Evolutionary conservation across 1,140 invertebrate species (phyloP).

Genomic region (Trialeurodes vaporariorum): DNA sequence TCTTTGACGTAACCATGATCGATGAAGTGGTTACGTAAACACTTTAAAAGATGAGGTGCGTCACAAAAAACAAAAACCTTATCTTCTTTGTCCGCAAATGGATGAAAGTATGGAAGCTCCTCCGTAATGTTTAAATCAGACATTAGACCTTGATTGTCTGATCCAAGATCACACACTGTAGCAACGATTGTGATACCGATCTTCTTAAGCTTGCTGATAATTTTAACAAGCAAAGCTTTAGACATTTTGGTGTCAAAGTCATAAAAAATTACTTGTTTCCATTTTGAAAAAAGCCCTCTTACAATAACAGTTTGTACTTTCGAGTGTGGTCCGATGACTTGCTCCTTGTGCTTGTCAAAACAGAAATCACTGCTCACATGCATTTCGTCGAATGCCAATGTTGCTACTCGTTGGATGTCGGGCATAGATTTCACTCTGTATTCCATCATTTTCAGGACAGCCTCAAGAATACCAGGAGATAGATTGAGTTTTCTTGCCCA

Average conservation of each 20-base stretch:
- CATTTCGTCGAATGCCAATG: constrained; percentile 6
- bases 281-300: background rate
- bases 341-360: constrained; percentile 7
- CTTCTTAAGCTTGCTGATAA: background rate
- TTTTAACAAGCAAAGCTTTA: background rate
- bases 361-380: background rate
- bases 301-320: background rate
- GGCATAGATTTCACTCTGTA: no score
- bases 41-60: background rate
- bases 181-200: background rate
- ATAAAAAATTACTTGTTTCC: background rate
- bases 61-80: background rate
- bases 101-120: background rate
- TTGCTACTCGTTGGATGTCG: no score
- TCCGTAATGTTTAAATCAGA: background rate
- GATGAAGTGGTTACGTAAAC: background rate
- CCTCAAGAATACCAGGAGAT: no score
- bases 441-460: no score
- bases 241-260: background rate
- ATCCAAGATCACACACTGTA: background rate
- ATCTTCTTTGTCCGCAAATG: background rate
- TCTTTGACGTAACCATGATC: background rate
- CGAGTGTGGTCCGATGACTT: constrained; percentile 8
- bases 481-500: no score
- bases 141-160: background rate